Evolutionary conservation across 2,797 vertebrate genomes (phyloP), one percentile per base, ranked within the genome.

Genomic region (Acrossocheilus fasciatus): DNA sequence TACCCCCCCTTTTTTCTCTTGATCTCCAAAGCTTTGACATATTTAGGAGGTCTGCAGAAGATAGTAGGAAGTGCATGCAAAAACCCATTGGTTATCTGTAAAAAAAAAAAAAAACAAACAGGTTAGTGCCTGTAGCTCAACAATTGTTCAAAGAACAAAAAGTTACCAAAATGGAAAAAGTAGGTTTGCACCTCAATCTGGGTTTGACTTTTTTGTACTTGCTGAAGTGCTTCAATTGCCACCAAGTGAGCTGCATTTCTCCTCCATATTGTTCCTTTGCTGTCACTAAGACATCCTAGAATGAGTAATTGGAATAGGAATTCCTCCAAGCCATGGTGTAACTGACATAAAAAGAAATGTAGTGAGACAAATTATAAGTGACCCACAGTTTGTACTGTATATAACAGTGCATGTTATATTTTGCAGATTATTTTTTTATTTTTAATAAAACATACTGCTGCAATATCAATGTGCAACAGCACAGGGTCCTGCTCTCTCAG

Each of bases 211-310:
- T 83, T 76, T 82, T 86, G 50, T 83, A 80, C n/a, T 82, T 91
- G 57, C 73, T 89, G 92, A 50, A 96, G 88, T 70, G 94, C 90
- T 88, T 96, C 96, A 12, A 96, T 91, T 36, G 92, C 86, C 72
- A 96, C 93, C 85, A 96, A 82, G 26, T 96, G 95, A 75, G 91
- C 84, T 17, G 36, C n/a, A 78, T 93, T 95, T 80, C 94, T 94
- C 86, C 95, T 95, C 96, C 96, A 96, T 62, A 96, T 86, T 57
- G 88, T 89, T n/a, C 96, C 95, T 1, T 93, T 89, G 23, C 92
- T 93, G 85, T 95, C 91, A 26, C 91, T 94, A 87, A 96, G 86
- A 90, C 94, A 95, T 1, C 95, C 93, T 81, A 96, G 90, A 69
- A 96, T 84, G 2, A 96, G 81, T 17, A 96, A 84, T 76, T 89